Evolutionary conservation across 2,113 vertebrate genomes (phyloP).

Genomic region (Onychostoma macrolepis): DNA sequence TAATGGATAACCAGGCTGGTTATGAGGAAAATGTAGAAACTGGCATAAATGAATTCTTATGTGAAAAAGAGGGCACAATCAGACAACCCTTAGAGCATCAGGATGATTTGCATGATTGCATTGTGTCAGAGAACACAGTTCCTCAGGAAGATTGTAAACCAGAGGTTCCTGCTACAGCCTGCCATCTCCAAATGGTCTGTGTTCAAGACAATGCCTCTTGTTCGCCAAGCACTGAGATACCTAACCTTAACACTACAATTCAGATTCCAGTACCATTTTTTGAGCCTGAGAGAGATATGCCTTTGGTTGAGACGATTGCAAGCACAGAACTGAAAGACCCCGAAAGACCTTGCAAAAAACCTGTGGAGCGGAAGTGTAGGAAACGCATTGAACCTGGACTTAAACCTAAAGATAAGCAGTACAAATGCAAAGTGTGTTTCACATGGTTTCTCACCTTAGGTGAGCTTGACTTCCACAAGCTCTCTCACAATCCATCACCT

Average conservation of each 20-base stretch:
- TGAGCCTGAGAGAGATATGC: slow-evolving; percentile 72
- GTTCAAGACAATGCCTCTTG: slow-evolving; percentile 63
- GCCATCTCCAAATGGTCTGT: slow-evolving; percentile 61
- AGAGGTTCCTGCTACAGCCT: slow-evolving; percentile 59
- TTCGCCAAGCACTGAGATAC: slow-evolving; percentile 78
- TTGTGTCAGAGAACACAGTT: slow-evolving; percentile 57
- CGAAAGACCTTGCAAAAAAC: slow-evolving; percentile 67
- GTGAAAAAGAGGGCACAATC: slow-evolving; percentile 68
- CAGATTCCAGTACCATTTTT: slow-evolving; percentile 83
- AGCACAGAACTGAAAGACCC: slow-evolving; percentile 48
- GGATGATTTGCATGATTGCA: slow-evolving; percentile 67
- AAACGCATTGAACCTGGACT: slow-evolving; percentile 72
- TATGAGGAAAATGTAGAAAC: slow-evolving; percentile 60
- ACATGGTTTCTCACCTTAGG: slow-evolving; percentile 91
- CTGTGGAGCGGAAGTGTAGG: slow-evolving; percentile 71
- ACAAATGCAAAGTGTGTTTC: slow-evolving; percentile 96
- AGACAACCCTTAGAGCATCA: slow-evolving; percentile 68
- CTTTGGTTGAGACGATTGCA: slow-evolving; percentile 52
- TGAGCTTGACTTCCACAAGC: slow-evolving; percentile 93
- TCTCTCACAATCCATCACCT: slow-evolving; percentile 92
- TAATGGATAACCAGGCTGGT: slow-evolving; percentile 34
- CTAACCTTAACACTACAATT: slow-evolving; percentile 79
- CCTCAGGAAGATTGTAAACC: slow-evolving; percentile 67
- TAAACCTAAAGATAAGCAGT: slow-evolving; percentile 86
- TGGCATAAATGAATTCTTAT: slow-evolving; percentile 64